A percentile compares a stretch with the other conserved stretches of the same genome.
Conservation (phyloP, 2,113 vertebrate genomes). For the Lophochroa leadbeateri region DNA sequence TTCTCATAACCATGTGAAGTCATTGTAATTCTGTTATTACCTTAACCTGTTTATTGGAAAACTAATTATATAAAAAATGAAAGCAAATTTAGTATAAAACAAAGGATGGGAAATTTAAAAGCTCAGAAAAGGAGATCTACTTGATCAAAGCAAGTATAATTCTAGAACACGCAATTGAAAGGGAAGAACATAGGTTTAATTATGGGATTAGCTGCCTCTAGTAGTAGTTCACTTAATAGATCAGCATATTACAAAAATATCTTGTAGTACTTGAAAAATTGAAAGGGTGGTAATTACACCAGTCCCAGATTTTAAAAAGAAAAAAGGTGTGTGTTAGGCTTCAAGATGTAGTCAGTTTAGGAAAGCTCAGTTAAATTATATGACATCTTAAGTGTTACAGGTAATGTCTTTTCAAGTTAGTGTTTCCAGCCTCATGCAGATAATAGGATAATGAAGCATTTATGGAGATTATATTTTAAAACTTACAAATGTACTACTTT, state of each 20-base stretch:
- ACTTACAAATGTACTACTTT: background rate
- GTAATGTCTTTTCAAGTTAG: background rate
- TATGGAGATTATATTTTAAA: conserved; percentile 5
- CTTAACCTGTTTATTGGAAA: background rate
- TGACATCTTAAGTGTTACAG: background rate
- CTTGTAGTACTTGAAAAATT: background rate
- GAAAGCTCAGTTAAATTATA: background rate
- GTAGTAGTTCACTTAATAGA: background rate
- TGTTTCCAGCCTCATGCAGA: background rate
- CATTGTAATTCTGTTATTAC: background rate
- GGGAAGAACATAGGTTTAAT: background rate
- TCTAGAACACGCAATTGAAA: background rate
- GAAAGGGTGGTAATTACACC: background rate
- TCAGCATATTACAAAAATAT: background rate
- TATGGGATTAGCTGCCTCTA: background rate
- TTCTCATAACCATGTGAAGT: background rate
- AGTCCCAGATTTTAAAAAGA: background rate
- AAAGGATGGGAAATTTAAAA: background rate
- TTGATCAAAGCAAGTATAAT: background rate
- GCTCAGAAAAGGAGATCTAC: background rate
- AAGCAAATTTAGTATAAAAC: background rate
- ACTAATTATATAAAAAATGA: background rate
- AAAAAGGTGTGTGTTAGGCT: background rate
- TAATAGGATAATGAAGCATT: conserved; percentile 28
- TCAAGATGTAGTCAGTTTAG: background rate